A percentile compares a stretch with the other conserved stretches of the same genome.
phyloP scores from a whole-genome alignment of 2,888 invertebrate genomes.

The Seladonia tumulorum region DNA sequence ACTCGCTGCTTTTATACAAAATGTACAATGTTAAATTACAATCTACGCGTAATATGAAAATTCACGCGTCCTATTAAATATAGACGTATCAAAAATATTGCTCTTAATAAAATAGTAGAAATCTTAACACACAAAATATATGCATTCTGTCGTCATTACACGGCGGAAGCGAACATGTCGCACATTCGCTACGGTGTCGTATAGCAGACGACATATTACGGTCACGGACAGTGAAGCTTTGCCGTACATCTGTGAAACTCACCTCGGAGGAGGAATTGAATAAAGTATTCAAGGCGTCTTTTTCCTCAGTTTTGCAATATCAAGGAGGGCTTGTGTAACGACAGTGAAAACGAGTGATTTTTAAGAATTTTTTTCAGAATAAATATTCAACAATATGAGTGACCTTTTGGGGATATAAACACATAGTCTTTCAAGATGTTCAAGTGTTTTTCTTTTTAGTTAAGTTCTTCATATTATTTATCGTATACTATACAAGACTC shows the following conservation, averaged over 20 bases:
- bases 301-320: background rate
- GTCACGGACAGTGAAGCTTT: slow-evolving; percentile 63
- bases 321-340: too few relatives aligned
- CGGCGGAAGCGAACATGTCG: background rate
- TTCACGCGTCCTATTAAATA: background rate
- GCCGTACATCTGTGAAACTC: slow-evolving; percentile 24
- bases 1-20: background rate
- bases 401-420: too few relatives aligned
- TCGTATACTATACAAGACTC: too few relatives aligned
- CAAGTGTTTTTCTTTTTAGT: too few relatives aligned
- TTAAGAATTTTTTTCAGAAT: too few relatives aligned
- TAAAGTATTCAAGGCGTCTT: background rate
- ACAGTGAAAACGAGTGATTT: too few relatives aligned
- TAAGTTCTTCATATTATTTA: too few relatives aligned
- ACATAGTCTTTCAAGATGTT: too few relatives aligned
- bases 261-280: background rate
- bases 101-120: background rate
- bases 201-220: background rate
- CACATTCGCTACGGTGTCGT: background rate
- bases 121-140: background rate
- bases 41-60: background rate
- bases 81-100: background rate
- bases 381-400: too few relatives aligned
- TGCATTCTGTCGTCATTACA: background rate
- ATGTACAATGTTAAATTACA: background rate